These are phyloP conservation scores for Neocrepidodera transversa DNA, from an alignment of 2,888 invertebrate species.

Conservation along the genomic window DNA sequence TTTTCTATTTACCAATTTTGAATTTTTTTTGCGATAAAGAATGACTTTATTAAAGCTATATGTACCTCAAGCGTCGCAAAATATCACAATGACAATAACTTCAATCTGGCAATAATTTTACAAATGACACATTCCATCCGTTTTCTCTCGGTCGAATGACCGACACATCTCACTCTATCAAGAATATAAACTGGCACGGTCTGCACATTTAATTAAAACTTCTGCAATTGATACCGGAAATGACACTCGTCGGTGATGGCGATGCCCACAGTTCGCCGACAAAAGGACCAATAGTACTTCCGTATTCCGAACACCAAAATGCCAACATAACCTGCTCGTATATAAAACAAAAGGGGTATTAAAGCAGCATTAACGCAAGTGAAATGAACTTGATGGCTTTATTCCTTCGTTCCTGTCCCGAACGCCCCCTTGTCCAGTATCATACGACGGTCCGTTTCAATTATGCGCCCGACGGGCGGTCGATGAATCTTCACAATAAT, in stretches of 20 bases:
- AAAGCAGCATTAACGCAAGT: slow-evolving; percentile 35
- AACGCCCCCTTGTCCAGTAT: slow-evolving; percentile 5
- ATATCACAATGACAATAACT: too few species aligned
- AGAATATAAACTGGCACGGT: background rate
- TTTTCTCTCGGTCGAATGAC: too few species aligned
- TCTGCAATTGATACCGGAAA: slow-evolving; percentile 31
- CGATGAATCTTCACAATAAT: slow-evolving; percentile 52
- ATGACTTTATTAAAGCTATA: too few species aligned
- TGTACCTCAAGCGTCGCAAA: too few species aligned
- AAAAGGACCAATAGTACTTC: slow-evolving; percentile 8
- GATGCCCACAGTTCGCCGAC: background rate
- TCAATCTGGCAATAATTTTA: too few species aligned
- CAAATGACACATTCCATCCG: too few species aligned
- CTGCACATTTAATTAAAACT: slow-evolving; percentile 27
- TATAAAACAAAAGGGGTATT: slow-evolving; percentile 31
- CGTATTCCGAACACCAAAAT: slow-evolving; percentile 15
- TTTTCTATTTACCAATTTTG: too few species aligned
- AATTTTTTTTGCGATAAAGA: too few species aligned
- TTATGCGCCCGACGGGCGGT: slow-evolving; percentile 49
- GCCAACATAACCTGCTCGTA: slow-evolving; percentile 23
- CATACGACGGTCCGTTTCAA: slow-evolving; percentile 47
- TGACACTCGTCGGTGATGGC: background rate
- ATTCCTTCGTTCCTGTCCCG: slow-evolving; percentile 31
- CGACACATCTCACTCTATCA: too few species aligned
- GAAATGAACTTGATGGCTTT: slow-evolving; percentile 41